Conservation (phyloP, 2,888 invertebrate genomes). For the Dicyrtomina minuta region DNA sequence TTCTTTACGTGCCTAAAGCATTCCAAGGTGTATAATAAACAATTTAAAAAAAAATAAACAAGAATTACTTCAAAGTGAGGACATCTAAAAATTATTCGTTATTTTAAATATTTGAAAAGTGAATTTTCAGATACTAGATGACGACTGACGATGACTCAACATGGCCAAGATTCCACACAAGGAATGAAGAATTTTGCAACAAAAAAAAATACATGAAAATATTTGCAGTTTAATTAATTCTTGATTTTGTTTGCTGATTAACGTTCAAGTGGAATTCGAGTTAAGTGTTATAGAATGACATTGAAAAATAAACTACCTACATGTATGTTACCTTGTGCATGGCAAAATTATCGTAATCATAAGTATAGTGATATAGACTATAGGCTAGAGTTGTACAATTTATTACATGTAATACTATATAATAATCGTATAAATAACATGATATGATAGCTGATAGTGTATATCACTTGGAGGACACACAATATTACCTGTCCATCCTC, state of each 20-base stretch:
- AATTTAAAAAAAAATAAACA: background rate
- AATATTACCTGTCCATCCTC: background rate
- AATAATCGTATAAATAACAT: background rate
- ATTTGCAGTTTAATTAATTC: no score
- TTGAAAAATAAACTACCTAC: no score
- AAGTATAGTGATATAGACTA: no score
- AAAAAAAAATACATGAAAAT: background rate
- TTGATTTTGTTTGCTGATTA: no score
- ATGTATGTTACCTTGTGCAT: no score
- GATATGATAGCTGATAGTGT: background rate
- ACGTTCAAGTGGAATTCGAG: no score
- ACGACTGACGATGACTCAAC: no score
- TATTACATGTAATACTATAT: background rate
- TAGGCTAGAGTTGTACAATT: no score
- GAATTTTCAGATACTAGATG: background rate
- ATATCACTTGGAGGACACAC: background rate
- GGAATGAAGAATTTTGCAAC: background rate
- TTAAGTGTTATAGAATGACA: no score
- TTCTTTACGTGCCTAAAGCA: conserved; percentile 27
- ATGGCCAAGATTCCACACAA: background rate
- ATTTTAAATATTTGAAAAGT: background rate
- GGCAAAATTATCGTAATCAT: no score
- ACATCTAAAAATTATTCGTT: background rate
- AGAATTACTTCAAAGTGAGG: background rate
- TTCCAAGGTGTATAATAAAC: background rate